Conservation (phyloP, 2,113 vertebrate species). For the Seriola rivoliana region DNA sequence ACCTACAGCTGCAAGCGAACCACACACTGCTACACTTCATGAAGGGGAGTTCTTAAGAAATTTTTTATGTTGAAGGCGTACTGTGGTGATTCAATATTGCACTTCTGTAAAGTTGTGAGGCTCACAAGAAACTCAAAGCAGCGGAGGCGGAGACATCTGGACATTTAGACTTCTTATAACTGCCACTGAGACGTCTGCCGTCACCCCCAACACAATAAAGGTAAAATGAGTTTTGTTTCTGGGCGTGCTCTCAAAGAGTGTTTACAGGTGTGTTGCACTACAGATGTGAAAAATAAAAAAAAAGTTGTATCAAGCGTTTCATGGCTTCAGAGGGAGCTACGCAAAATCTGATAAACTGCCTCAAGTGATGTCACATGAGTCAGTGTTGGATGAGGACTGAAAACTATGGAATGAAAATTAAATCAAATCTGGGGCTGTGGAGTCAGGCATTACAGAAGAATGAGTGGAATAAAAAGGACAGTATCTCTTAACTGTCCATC, state of each 20-base stretch:
- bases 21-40: background rate
- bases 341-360: background rate
- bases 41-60: background rate
- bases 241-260: background rate
- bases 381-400: background rate
- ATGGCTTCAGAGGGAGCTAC: background rate
- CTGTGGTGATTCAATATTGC: background rate
- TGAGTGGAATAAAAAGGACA: too few relatives aligned
- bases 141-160: background rate
- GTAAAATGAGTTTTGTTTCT: background rate
- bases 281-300: background rate
- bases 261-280: background rate
- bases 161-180: background rate
- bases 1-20: too few relatives aligned
- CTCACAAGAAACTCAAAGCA: background rate
- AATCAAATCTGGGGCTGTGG: too few relatives aligned
- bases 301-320: background rate
- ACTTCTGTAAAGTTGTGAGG: background rate
- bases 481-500: too few relatives aligned
- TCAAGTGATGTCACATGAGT: background rate
- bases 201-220: background rate
- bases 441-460: too few relatives aligned
- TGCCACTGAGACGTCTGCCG: background rate
- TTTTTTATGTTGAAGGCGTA: background rate
- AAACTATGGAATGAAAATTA: too few relatives aligned